Base-by-base conservation (phyloP, 1,140 invertebrate genomes). In the Tyrophagus putrescentiae region DNA sequence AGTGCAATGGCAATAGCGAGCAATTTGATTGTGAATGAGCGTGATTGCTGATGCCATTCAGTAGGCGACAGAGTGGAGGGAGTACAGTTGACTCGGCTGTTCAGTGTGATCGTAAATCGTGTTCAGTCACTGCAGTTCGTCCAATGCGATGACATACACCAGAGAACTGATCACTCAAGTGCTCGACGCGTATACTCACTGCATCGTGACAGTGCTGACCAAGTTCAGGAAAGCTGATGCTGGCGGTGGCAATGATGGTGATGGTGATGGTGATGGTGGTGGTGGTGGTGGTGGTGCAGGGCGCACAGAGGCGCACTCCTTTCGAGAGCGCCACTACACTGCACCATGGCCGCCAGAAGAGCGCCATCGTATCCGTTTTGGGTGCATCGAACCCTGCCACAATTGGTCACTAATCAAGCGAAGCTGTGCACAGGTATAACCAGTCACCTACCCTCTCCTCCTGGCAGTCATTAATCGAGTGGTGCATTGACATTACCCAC, bases 11-110 rank as follows among this genome's bases (percentile, higher is more conserved):
- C 13, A 39, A 13, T 39, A 39, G 21, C 21, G 36, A 25, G 7
- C 7, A 48, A 48, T 48, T 48, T 48, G 18, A 48, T 48, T 48
- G 45, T 48, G 45, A 48, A 48, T 48, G 45, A 48, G 45, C 45
- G 45, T 48, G 45, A 6, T 13, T 48, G 45, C 13, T n/a, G n/a
- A n/a, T n/a, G n/a, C n/a, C n/a, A n/a, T n/a, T n/a, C n/a, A n/a
- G 44, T 48, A 48, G 44, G 23, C 21, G 44, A 48, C 13, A 48
- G n/a, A 48, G 25, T 48, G 5, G 44, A 48, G 44, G 31, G 23
- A 48, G 31, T 27, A 39, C n/a, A 39, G 36, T 39, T 39, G n/a
- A 39, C 13, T 39, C 13, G 36, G 13, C n/a, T 39, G 36, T 39
- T 13, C n/a, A n/a, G n/a, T n/a, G n/a, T n/a, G n/a, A n/a, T n/a